Conservation (phyloP, 2,888 invertebrate species). For the Onchidella celtica region DNA sequence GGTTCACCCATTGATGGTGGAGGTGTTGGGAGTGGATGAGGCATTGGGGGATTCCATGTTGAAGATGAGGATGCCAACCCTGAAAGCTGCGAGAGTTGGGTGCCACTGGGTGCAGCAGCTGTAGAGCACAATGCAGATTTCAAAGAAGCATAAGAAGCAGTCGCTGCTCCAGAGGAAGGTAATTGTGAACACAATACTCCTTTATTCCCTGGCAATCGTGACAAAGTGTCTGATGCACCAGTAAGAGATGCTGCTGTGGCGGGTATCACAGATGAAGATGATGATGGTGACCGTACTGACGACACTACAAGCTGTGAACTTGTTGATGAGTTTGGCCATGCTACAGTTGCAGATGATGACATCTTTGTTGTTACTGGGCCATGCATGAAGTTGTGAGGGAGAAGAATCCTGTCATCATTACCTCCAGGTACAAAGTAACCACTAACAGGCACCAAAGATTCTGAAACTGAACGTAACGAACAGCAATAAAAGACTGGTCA, state of each 20-base stretch:
- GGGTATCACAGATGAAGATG: not conserved
- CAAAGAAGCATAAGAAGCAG: not conserved
- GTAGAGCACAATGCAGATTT: not conserved
- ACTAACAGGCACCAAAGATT: conserved; percentile 22
- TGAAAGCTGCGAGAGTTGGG: too few species aligned
- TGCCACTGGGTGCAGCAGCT: not conserved
- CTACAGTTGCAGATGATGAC: conserved; percentile 6
- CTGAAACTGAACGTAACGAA: conserved; percentile 33
- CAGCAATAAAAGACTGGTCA: not conserved
- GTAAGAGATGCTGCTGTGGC: not conserved
- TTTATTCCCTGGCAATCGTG: not conserved
- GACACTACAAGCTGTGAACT: not conserved
- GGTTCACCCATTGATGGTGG: not conserved
- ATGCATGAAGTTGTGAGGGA: conserved; percentile 27
- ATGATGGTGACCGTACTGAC: not conserved
- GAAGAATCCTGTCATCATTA: conserved; percentile 15
- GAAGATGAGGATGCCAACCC: not conserved
- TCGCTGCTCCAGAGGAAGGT: not conserved
- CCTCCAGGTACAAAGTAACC: conserved; percentile 28
- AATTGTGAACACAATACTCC: too few species aligned
- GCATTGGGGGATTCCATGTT: not conserved
- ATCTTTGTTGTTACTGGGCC: not conserved
- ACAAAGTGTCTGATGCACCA: not conserved
- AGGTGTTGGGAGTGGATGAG: not conserved
- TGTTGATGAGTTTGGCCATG: not conserved